phyloP scores from a whole-genome alignment of 2,888 invertebrate genomes.

The Xylota segnis region DNA sequence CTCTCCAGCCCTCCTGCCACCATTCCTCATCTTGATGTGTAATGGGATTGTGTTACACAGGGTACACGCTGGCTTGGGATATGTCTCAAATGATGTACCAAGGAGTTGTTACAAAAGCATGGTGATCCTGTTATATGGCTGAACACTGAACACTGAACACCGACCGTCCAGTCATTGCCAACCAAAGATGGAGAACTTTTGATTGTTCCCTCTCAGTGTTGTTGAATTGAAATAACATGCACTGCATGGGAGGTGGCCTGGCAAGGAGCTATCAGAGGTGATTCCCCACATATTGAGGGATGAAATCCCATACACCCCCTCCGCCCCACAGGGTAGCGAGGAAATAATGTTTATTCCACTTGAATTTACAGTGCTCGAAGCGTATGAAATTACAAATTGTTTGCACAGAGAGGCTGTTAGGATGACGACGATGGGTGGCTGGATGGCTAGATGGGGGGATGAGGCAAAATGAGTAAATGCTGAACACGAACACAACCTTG shows the following conservation, averaged over 20 bases:
- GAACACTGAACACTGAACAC: neutral
- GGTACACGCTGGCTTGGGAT: conserved; percentile 9
- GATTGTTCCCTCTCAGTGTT: conserved; percentile 45
- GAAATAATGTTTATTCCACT: conserved; percentile 54
- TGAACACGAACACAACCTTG: neutral
- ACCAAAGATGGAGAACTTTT: conserved; percentile 14
- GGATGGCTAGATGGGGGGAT: no score
- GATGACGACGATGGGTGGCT: no score
- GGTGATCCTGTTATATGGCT: neutral
- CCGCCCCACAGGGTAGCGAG: conserved; percentile 1
- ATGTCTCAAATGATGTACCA: conserved; percentile 27
- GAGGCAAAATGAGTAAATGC: neutral
- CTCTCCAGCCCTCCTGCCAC: conserved; percentile 16
- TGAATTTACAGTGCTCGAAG: conserved; percentile 43
- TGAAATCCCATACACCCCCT: neutral
- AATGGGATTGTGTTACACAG: conserved; percentile 61
- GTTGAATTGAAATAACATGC: neutral
- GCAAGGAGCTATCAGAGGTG: neutral
- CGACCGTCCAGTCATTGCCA: conserved; percentile 17
- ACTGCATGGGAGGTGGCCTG: neutral
- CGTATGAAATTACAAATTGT: conserved; percentile 56
- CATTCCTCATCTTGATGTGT: conserved; percentile 45
- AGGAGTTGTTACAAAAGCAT: conserved; percentile 5
- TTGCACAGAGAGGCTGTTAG: neutral
- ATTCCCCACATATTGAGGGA: neutral